Evolutionary conservation across 1,140 invertebrate species (phyloP).

Genomic region (Bemisia tabaci): DNA sequence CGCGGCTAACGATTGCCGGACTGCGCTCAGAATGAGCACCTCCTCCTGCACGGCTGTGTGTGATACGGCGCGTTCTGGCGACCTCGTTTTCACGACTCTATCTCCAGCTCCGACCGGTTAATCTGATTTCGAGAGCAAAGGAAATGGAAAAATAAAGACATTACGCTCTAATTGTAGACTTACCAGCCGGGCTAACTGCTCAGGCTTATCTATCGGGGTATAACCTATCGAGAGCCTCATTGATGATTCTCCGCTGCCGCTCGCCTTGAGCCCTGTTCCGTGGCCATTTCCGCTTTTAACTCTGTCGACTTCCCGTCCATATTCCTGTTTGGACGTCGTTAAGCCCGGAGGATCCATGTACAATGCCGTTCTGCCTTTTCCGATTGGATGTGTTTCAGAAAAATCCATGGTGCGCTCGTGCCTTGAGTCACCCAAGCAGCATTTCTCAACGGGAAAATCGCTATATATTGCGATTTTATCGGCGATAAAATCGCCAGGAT

Average conservation of each 20-base stretch:
- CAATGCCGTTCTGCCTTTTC: too few species aligned
- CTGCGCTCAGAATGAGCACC: too few species aligned
- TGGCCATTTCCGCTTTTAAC: background rate
- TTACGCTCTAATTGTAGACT: background rate
- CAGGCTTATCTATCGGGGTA: background rate
- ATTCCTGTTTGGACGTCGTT: conserved; percentile 1
- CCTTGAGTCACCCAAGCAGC: too few species aligned
- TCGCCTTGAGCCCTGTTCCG: background rate
- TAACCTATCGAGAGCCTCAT: background rate
- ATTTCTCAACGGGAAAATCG: too few species aligned
- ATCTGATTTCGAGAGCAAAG: conserved; percentile 15
- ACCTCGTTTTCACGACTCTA: conserved; percentile 8
- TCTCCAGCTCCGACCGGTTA: conserved; percentile 25
- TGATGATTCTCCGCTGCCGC: background rate
- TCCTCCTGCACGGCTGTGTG: too few species aligned
- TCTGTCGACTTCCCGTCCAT: conserved; percentile 10
- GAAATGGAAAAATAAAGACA: background rate
- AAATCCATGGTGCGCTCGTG: too few species aligned
- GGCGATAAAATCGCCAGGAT: too few species aligned
- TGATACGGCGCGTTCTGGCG: too few species aligned
- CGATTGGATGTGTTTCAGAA: too few species aligned
- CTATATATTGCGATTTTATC: too few species aligned
- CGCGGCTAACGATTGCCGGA: too few species aligned
- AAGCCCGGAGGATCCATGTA: too few species aligned
- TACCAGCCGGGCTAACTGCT: background rate